A percentile compares a stretch with the other conserved stretches of the same genome.
Conservation (phyloP, 2,113 vertebrate genomes). For the Leptosomus discolor region DNA sequence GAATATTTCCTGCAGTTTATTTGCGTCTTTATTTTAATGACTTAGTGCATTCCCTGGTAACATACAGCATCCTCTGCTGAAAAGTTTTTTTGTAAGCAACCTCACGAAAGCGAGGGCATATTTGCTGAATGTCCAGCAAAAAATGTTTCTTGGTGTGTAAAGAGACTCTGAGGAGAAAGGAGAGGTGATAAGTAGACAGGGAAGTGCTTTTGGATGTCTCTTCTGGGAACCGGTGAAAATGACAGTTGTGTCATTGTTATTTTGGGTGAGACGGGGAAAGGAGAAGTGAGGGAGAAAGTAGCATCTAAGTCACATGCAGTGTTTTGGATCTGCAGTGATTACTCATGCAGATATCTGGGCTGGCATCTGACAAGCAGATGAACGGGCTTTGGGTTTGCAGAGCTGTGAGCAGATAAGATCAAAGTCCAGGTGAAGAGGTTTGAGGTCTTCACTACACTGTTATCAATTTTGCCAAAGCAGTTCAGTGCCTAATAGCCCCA, state of each 20-base stretch:
- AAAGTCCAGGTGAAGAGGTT: not conserved
- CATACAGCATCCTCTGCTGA: not conserved
- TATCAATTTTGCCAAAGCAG: not conserved
- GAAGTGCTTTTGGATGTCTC: not conserved
- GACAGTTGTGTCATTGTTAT: not conserved
- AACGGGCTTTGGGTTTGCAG: not conserved
- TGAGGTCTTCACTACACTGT: not conserved
- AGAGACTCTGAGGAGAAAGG: not conserved
- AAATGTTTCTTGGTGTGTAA: rapidly evolving
- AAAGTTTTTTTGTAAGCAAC: not conserved
- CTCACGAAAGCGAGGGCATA: not conserved
- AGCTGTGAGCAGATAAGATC: not conserved
- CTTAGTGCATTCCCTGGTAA: not conserved
- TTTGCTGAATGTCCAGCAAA: not conserved
- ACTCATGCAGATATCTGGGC: conserved; percentile 28
- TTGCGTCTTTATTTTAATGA: conserved; percentile 6
- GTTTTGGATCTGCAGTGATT: conserved; percentile 30
- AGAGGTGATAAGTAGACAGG: not conserved
- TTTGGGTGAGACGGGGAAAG: not conserved
- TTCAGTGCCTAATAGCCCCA: no score
- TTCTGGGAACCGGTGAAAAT: not conserved
- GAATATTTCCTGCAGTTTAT: not conserved
- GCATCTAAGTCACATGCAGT: not conserved
- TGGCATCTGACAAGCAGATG: not conserved
- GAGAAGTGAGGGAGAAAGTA: not conserved